Conservation (phyloP, 2,113 vertebrate genomes). For the Theristicus caerulescens region DNA sequence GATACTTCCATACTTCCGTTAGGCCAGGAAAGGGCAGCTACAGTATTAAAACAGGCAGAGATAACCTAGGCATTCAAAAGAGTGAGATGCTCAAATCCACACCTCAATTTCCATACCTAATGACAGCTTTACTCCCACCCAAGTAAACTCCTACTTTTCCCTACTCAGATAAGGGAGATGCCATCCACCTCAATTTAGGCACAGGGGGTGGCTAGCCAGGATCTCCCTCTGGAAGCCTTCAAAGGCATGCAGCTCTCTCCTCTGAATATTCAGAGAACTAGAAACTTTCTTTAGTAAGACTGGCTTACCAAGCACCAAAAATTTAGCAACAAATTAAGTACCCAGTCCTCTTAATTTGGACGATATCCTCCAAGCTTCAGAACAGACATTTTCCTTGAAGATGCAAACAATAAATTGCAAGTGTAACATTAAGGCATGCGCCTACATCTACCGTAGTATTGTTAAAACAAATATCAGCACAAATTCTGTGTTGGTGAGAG, state of each 20-base stretch:
- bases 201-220: neutral
- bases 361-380: neutral
- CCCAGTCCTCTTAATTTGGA: neutral
- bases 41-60: neutral
- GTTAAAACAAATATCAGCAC: constrained; percentile 29
- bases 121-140: neutral
- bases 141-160: neutral
- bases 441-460: neutral
- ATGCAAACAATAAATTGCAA: neutral
- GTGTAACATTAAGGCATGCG: neutral
- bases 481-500: neutral
- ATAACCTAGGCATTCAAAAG: neutral
- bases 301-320: neutral
- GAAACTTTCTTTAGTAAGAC: neutral
- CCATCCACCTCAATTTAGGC: neutral
- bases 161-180: neutral
- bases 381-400: neutral
- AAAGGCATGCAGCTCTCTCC: neutral
- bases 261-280: neutral
- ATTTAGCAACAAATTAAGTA: neutral
- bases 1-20: neutral
- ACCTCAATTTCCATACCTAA: neutral
- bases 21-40: neutral
- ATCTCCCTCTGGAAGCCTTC: neutral
- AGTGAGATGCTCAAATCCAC: neutral